A percentile compares a stretch with the other conserved stretches of the same genome.
These are phyloP conservation scores for Panthera uncia DNA, from an alignment of 2,113 vertebrate species.

Conservation along the genomic window DNA sequence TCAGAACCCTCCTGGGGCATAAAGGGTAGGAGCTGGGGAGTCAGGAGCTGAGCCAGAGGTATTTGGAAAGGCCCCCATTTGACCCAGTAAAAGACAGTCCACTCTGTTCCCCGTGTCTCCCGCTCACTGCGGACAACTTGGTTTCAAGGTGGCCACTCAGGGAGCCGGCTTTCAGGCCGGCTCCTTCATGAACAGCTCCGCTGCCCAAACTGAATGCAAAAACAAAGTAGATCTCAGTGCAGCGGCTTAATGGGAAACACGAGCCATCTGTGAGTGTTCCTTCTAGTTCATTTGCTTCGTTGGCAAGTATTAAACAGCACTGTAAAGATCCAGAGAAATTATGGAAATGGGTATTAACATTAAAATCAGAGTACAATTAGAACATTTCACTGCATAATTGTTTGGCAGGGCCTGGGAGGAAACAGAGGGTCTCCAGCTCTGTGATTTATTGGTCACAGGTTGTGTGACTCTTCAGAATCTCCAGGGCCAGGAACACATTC, in stretches of 20 bases:
- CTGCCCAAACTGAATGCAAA: slow-evolving; percentile 43
- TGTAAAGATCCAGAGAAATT: slow-evolving; percentile 85
- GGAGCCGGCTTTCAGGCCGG: neutral
- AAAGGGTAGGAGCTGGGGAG: rapidly evolving
- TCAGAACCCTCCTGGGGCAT: rapidly evolving
- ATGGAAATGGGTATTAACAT: slow-evolving; percentile 87
- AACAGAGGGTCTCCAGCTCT: slow-evolving; percentile 73
- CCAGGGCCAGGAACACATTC: neutral
- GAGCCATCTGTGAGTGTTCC: slow-evolving; percentile 85
- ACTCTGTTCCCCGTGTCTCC: neutral
- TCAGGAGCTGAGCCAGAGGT: neutral
- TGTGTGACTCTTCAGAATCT: slow-evolving; percentile 76
- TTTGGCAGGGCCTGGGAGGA: slow-evolving; percentile 77
- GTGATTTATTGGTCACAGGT: slow-evolving; percentile 82
- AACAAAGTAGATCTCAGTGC: slow-evolving; percentile 75
- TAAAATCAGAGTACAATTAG: slow-evolving; percentile 86
- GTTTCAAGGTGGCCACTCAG: neutral
- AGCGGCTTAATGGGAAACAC: slow-evolving; percentile 75
- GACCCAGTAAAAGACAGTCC: neutral
- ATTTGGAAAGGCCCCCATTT: rapidly evolving
- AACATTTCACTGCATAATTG: slow-evolving; percentile 86
- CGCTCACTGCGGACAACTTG: neutral
- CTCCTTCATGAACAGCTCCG: slow-evolving; percentile 13
- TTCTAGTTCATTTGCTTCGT: slow-evolving; percentile 85
- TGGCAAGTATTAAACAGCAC: slow-evolving; percentile 84